These are phyloP conservation scores for Zosterops lateralis DNA, from an alignment of 2,113 vertebrate species.

Conservation along the genomic window DNA sequence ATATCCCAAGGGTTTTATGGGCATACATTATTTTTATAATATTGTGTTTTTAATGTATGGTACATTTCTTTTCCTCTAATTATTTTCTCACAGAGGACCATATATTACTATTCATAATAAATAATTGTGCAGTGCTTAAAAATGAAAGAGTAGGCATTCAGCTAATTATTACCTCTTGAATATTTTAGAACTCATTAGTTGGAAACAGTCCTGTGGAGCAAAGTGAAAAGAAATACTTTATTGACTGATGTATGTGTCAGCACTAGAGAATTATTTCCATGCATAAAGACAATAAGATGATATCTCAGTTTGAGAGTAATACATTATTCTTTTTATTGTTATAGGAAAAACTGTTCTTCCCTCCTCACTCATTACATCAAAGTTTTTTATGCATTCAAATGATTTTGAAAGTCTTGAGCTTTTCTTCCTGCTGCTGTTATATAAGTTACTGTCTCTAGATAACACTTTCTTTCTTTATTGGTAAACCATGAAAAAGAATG, in stretches of 20 bases:
- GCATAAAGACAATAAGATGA: neutral
- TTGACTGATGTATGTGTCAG: neutral
- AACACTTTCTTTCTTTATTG: neutral
- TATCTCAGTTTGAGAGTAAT: neutral
- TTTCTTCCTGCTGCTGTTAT: neutral
- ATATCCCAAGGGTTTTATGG: neutral
- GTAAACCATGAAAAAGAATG: neutral
- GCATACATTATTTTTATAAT: neutral
- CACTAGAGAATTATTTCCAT: neutral
- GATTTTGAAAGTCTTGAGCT: neutral
- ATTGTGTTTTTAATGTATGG: neutral
- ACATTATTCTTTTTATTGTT: neutral
- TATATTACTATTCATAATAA: neutral
- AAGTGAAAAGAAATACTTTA: neutral
- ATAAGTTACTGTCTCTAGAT: neutral
- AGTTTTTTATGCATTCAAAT: neutral
- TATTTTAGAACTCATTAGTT: neutral
- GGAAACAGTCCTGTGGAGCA: neutral
- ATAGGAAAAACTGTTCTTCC: neutral
- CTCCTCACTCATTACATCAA: neutral
- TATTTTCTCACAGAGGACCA: neutral
- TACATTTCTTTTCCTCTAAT: neutral
- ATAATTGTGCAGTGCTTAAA: neutral
- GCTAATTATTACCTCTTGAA: neutral
- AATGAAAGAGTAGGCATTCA: neutral